phyloP scores from a whole-genome alignment of 2,888 invertebrate genomes.

The Athripsodes cinereus region DNA sequence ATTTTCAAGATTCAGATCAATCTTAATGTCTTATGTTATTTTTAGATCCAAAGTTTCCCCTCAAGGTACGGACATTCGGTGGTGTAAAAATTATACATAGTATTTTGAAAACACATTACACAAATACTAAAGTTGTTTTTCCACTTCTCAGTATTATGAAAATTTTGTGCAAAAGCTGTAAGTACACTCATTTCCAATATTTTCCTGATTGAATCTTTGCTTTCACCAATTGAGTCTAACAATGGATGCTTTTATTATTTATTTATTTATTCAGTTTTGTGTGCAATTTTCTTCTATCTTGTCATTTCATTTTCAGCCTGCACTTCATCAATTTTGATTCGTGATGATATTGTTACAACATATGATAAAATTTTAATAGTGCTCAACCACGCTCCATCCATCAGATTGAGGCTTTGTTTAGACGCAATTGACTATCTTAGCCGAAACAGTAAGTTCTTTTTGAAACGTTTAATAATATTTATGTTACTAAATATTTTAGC shows the following conservation, averaged over 20 bases:
- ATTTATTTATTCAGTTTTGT: too few relatives aligned
- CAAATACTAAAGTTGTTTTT: constrained; percentile 52
- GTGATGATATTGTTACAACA: constrained; percentile 54
- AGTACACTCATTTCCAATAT: constrained; percentile 33
- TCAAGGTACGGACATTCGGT: constrained; percentile 57
- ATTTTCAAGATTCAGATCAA: too few relatives aligned
- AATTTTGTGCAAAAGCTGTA: constrained; percentile 55
- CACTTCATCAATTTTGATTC: constrained; percentile 48
- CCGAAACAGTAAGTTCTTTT: constrained; percentile 52
- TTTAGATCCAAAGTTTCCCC: constrained; percentile 52
- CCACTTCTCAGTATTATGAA: constrained; percentile 55
- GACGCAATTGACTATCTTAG: constrained; percentile 64
- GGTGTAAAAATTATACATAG: constrained; percentile 56
- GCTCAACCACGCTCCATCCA: constrained; percentile 55
- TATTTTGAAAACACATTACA: constrained; percentile 54
- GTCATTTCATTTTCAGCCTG: constrained; percentile 36
- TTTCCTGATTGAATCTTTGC: too few relatives aligned
- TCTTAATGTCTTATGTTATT: too few relatives aligned
- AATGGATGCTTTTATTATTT: too few relatives aligned
- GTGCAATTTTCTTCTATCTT: neutral
- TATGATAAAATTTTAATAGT: constrained; percentile 55
- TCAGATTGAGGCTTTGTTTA: constrained; percentile 56
- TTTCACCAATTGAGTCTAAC: too few relatives aligned
- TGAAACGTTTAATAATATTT: too few relatives aligned
- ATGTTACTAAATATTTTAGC: too few relatives aligned